Evolutionary conservation across 2,797 vertebrate genomes (phyloP).

Genomic region (Aldrovandia affinis): DNA sequence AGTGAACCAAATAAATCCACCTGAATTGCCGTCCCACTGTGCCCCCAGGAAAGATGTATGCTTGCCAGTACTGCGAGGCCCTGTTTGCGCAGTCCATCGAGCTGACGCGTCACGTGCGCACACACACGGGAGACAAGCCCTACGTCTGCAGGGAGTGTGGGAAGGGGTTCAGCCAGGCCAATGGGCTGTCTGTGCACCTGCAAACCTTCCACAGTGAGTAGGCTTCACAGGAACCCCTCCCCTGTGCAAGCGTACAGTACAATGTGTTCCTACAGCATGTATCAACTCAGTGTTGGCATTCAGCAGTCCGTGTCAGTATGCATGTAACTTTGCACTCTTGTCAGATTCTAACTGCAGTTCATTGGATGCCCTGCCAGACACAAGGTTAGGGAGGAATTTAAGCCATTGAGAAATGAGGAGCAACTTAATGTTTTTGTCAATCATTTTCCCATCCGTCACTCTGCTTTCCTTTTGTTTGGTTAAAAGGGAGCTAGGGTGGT

Average conservation of each 20-base stretch:
- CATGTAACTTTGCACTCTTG: neutral
- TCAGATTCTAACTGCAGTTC: neutral
- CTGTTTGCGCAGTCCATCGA: constrained; percentile 89
- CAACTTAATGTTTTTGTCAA: neutral
- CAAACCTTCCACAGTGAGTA: constrained; percentile 86
- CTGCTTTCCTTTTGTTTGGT: neutral
- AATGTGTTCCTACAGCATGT: neutral
- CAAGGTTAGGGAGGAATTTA: neutral
- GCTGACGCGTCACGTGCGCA: constrained; percentile 83
- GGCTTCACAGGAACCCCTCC: neutral
- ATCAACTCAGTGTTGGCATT: neutral
- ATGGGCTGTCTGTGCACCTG: constrained; percentile 86
- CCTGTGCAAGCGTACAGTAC: neutral
- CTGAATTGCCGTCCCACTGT: neutral
- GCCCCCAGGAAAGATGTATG: constrained; percentile 85
- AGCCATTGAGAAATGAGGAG: neutral
- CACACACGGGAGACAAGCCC: constrained; percentile 88
- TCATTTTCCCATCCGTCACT: neutral
- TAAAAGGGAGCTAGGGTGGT: neutral
- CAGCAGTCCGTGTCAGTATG: too few species aligned
- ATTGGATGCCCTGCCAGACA: neutral
- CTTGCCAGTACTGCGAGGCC: constrained; percentile 87
- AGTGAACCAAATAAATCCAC: neutral
- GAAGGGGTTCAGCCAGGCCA: constrained; percentile 90
- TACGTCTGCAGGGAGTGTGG: constrained; percentile 88